These are phyloP conservation scores for Lutraria lutraria DNA, from an alignment of 2,888 invertebrate genomes.

Conservation along the genomic window DNA sequence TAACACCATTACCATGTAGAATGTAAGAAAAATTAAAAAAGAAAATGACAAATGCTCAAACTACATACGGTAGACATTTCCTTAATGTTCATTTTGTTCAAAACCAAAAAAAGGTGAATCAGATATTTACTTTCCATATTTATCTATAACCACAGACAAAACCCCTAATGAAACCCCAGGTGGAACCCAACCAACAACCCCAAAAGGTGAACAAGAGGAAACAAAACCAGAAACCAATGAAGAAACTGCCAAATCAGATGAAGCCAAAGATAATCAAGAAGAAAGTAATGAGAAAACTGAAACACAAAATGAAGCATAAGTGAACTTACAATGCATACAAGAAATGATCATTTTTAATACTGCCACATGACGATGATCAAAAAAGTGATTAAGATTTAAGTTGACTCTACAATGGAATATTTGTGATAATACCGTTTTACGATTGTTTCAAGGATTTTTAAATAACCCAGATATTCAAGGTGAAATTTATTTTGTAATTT, in stretches of 20 bases:
- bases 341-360: background rate
- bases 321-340: background rate
- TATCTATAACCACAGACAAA: background rate
- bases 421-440: background rate
- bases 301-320: conserved; percentile 3
- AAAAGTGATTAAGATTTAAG: background rate
- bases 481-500: no score
- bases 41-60: no score
- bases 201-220: conserved; percentile 5
- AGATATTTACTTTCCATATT: background rate
- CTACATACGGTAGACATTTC: no score
- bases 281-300: background rate
- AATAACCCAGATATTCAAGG: no score
- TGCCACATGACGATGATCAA: background rate
- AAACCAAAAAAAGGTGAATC: background rate
- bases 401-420: background rate
- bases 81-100: no score
- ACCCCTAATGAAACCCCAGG: background rate
- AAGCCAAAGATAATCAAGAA: background rate
- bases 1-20: background rate
- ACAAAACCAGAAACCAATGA: background rate
- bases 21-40: background rate
- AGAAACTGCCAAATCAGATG: conserved; percentile 3
- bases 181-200: background rate
- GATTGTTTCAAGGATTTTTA: no score